Conservation (phyloP, 2,113 vertebrate species). For the Zingel zingel region DNA sequence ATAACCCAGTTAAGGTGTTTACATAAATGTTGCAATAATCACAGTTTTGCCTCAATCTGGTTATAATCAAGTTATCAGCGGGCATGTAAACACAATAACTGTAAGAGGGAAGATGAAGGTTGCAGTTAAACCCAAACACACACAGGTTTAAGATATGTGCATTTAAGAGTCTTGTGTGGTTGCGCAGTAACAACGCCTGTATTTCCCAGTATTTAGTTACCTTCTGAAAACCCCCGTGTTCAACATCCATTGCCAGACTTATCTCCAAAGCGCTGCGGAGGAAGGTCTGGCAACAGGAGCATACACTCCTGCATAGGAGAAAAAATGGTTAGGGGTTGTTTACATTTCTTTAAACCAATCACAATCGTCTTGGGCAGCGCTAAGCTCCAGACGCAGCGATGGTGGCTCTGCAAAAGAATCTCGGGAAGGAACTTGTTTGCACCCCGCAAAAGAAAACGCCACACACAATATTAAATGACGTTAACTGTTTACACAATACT, state of each 20-base stretch:
- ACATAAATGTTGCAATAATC: background rate
- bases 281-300: too few species aligned
- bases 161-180: background rate
- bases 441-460: too few species aligned
- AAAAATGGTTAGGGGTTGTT: too few species aligned
- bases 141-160: background rate
- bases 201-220: background rate
- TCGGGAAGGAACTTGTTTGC: too few species aligned
- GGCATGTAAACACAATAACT: conserved; percentile 1
- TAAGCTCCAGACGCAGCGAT: too few species aligned
- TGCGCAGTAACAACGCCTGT: background rate
- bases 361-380: too few species aligned
- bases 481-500: too few species aligned
- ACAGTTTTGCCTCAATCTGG: conserved; percentile 4
- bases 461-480: too few species aligned
- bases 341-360: too few species aligned
- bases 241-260: background rate
- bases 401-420: too few species aligned
- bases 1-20: conserved; percentile 35
- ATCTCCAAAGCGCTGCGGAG: too few species aligned
- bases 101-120: background rate
- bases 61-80: background rate
- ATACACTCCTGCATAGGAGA: too few species aligned
- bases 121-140: background rate
- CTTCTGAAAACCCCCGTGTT: background rate